phyloP scores from a whole-genome alignment of 1,140 invertebrate species.

The Aphelinus atriplicis region DNA sequence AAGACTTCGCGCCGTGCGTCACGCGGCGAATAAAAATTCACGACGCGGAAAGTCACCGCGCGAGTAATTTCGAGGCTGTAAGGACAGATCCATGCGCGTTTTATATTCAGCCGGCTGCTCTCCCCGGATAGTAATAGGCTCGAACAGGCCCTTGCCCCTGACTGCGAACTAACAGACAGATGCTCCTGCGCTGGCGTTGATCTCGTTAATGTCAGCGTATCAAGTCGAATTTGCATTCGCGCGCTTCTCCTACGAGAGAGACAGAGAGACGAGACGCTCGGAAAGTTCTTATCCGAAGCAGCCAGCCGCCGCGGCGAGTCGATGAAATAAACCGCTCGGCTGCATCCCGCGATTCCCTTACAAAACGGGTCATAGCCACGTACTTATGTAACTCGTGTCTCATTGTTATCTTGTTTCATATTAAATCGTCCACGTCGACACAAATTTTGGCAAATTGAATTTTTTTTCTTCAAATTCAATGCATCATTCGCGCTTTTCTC shows the following conservation, averaged over 20 bases:
- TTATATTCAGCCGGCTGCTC: constrained; percentile 15
- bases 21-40: constrained; percentile 19
- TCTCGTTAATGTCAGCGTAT: constrained; percentile 44
- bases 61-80: constrained; percentile 7
- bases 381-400: too few relatives aligned
- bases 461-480: too few relatives aligned
- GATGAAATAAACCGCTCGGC: too few relatives aligned
- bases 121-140: neutral
- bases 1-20: neutral
- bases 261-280: neutral
- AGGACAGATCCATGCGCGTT: neutral
- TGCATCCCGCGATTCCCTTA: too few relatives aligned
- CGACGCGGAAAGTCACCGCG: neutral
- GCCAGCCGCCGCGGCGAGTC: too few relatives aligned
- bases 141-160: neutral
- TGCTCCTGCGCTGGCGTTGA: constrained; percentile 43
- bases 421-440: too few relatives aligned
- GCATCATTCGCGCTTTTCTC: too few relatives aligned
- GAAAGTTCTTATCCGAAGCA: constrained; percentile 32
- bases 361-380: too few relatives aligned
- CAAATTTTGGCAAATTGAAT: too few relatives aligned
- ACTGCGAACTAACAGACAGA: constrained; percentile 3
- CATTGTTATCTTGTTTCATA: too few relatives aligned
- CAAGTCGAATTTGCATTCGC: constrained; percentile 45
- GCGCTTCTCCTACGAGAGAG: too few relatives aligned